Base-by-base conservation (phyloP, 2,113 vertebrate genomes). In the Lepisosteus osseus region DNA sequence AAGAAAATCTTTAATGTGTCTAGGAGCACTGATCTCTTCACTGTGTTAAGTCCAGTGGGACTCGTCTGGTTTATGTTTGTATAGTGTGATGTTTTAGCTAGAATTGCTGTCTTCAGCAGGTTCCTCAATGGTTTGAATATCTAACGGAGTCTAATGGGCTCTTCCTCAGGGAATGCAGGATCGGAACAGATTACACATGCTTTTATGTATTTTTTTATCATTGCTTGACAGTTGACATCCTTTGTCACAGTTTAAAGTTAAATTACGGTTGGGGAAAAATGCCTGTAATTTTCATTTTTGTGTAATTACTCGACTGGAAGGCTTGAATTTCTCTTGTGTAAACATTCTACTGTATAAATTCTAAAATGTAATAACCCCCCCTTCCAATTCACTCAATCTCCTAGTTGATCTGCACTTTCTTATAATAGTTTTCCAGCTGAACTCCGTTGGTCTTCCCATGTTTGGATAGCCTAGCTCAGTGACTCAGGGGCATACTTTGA, bases 1-100 rank as follows among this genome's bases (percentile, higher is more conserved):
- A 12, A 42, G 13, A 9, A 43, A 72, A 63, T 14, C 57, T 72
- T 68, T 76, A 61, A 64, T 76, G 65, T 76, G 0, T 51, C 17
- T n/a, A 54, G 64, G 62, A 51, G 43, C 42, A 61, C 7, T 43
- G 56, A 70, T 17, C 57, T 56, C 6, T 41, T 61, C 68, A 61
- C 17, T 56, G 54, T 29, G 43, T 40, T n/a, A 12, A 4, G 40
- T 13, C 54, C 61, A 15, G 14, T 3, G 55, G 29, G 56, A 70
- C 68, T 57, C 8, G 42, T 9, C 69, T 45, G 69, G 40, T 56
- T 17, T 66, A n/a, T 55, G 29, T 63, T 72, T 17, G 42, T 12
- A 12, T 6, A 61, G 57, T 5, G 54, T 62, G 70, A 55, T 14
- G 61, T 7, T 72, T 66, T 7, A 7, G n/a, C 47, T 67, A 14